Evolutionary conservation across 2,888 invertebrate genomes (phyloP).

Genomic region (Fragum fragum): DNA sequence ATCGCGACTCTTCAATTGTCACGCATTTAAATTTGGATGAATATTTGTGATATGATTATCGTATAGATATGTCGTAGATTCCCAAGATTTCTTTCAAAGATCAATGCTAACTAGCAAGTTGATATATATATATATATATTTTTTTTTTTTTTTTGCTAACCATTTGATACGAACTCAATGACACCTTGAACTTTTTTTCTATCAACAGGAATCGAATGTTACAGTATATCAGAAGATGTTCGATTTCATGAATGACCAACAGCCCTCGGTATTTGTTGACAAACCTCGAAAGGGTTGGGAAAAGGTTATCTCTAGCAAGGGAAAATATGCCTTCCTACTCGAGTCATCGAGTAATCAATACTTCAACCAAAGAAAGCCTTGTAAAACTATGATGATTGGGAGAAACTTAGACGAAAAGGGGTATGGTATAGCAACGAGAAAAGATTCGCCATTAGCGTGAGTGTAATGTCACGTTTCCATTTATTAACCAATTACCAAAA

Average conservation of each 20-base stretch:
- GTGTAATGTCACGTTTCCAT: too few species aligned
- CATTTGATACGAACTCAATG: too few species aligned
- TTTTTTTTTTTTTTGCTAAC: too few species aligned
- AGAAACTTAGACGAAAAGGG: constrained; percentile 94
- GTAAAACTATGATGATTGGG: constrained; percentile 90
- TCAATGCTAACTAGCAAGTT: too few species aligned
- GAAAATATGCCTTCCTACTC: constrained; percentile 88
- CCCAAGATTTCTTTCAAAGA: too few species aligned
- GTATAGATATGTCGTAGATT: too few species aligned
- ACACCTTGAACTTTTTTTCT: too few species aligned
- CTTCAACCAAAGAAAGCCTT: constrained; percentile 94
- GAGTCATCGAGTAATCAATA: constrained; percentile 91
- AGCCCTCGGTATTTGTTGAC: constrained; percentile 90
- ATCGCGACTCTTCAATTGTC: too few species aligned
- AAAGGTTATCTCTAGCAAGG: constrained; percentile 90
- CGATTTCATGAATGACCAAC: constrained; percentile 92
- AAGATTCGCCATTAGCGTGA: constrained; percentile 86
- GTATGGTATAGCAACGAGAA: constrained; percentile 97
- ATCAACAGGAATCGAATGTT: constrained; percentile 93
- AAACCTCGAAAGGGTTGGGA: constrained; percentile 94
- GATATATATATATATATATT: too few species aligned
- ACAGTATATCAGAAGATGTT: constrained; percentile 96
- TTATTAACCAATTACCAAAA: too few species aligned
- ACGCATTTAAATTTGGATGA: too few species aligned
- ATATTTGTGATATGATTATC: too few species aligned